phyloP scores from a whole-genome alignment of 2,113 vertebrate species.

The sheep (Ovis aries) region DNA sequence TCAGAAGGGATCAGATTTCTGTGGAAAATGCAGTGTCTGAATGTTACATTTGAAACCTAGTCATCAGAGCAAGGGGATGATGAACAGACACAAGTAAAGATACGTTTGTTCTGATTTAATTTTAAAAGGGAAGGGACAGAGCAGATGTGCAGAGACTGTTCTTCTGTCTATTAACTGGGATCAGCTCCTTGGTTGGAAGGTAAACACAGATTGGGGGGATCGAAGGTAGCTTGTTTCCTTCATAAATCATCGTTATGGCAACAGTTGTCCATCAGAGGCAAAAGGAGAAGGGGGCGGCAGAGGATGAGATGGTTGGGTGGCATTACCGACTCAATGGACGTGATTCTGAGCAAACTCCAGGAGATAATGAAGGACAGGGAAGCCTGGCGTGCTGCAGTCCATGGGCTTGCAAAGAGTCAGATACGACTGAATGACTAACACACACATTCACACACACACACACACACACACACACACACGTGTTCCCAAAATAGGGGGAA shows the following conservation, averaged over 20 bases:
- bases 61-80: not conserved
- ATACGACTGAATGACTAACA: not conserved
- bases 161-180: too few species aligned
- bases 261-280: not conserved
- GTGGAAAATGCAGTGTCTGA: not conserved
- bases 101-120: not conserved
- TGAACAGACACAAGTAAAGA: not conserved
- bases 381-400: not conserved
- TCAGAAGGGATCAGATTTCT: not conserved
- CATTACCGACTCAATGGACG: not conserved
- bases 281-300: not conserved
- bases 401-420: not conserved
- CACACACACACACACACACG: not conserved
- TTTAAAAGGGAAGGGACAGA: not conserved
- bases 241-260: not conserved
- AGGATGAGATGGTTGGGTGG: not conserved
- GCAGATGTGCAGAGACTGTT: rapidly evolving
- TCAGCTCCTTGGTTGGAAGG: not conserved
- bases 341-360: not conserved
- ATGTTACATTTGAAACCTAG: slow-evolving; percentile 18
- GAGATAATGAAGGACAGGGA: not conserved
- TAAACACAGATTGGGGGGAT: not conserved
- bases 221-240: not conserved
- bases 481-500: not conserved
- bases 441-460: not conserved